Conservation (phyloP, 2,113 vertebrate genomes). For the Falcunculus frontatus region DNA sequence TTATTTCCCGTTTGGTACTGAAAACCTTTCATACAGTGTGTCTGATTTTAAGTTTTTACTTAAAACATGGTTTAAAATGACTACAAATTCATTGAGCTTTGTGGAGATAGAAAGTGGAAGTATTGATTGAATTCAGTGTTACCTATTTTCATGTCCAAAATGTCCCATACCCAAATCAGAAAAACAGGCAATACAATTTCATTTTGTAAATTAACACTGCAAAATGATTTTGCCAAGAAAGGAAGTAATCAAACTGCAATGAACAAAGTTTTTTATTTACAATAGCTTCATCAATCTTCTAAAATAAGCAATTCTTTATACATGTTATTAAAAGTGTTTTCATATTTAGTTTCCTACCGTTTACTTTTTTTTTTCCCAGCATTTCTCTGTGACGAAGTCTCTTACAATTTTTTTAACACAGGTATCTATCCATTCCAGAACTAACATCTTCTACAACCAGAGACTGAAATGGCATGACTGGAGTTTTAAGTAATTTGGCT, state of each 20-base stretch:
- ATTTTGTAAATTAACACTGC: background rate
- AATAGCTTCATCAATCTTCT: background rate
- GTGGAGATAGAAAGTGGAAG: background rate
- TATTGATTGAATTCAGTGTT: background rate
- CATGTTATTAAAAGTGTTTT: background rate
- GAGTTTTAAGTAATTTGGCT: slow-evolving; percentile 35
- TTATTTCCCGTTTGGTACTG: background rate
- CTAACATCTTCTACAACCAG: slow-evolving; percentile 18
- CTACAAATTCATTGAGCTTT: background rate
- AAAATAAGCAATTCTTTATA: background rate
- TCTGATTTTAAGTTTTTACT: background rate
- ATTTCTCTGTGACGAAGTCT: background rate
- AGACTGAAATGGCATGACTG: slow-evolving; percentile 66
- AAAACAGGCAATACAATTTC: background rate
- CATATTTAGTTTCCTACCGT: background rate
- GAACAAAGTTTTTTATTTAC: background rate
- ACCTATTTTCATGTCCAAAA: background rate
- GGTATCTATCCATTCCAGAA: slow-evolving; percentile 22
- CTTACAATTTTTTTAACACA: background rate
- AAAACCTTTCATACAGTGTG: background rate
- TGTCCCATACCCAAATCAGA: background rate
- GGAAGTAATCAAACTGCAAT: background rate
- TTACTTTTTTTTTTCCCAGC: background rate
- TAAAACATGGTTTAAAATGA: background rate
- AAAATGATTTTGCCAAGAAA: background rate